Evolutionary conservation across 2,888 invertebrate species (phyloP).

Genomic region (Apamea epomidion): DNA sequence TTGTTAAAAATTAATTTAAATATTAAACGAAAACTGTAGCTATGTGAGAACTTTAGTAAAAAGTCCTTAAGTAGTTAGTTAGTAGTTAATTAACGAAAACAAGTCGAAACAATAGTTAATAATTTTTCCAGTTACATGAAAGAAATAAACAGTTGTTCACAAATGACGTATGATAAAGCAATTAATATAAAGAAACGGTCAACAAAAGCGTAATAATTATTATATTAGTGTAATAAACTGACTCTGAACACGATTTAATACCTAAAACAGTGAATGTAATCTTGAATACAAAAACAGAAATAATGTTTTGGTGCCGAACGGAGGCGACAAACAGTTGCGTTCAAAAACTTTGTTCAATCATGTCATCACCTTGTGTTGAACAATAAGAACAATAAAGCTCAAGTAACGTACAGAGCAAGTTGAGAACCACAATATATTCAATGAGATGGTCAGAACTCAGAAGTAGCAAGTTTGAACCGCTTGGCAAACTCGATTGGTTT

Average conservation of each 20-base stretch:
- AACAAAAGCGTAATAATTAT: neutral
- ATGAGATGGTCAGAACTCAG: slow-evolving; percentile 21
- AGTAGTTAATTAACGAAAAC: slow-evolving; percentile 32
- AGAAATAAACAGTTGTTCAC: slow-evolving; percentile 48
- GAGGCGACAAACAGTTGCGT: too few species aligned
- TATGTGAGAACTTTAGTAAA: slow-evolving; percentile 12
- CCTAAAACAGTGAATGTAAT: neutral
- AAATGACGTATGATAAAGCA: slow-evolving; percentile 35
- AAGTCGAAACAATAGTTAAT: slow-evolving; percentile 36
- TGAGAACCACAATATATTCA: slow-evolving; percentile 35
- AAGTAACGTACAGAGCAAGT: slow-evolving; percentile 35
- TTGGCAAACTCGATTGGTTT: slow-evolving; percentile 23
- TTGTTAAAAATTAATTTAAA: slow-evolving; percentile 27
- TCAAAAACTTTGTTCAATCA: slow-evolving; percentile 10
- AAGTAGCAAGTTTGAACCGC: slow-evolving; percentile 32
- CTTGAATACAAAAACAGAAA: neutral
- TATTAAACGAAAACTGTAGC: slow-evolving; percentile 14
- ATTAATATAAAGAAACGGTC: slow-evolving; percentile 19
- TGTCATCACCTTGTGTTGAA: neutral
- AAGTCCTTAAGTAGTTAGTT: too few species aligned
- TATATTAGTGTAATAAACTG: neutral
- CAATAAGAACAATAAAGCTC: slow-evolving; percentile 4
- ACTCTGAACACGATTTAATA: slow-evolving; percentile 13
- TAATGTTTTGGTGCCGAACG: neutral
- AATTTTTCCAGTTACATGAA: neutral